phyloP scores from a whole-genome alignment of 2,797 vertebrate species.

The Sciaenops ocellatus region DNA sequence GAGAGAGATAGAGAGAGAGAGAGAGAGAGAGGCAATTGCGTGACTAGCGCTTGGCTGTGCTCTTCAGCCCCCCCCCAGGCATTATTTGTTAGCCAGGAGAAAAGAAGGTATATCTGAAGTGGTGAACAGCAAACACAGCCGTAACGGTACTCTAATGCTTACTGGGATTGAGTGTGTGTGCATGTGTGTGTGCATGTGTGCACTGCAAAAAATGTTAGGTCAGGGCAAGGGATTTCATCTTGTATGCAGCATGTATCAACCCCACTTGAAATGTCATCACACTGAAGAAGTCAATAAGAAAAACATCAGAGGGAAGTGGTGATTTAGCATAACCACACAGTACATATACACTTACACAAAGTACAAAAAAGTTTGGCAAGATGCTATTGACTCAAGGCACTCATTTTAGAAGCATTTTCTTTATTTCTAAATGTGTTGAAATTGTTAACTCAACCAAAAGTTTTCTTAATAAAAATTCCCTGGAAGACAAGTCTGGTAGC shows the following conservation, averaged over 20 bases:
- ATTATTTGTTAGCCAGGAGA: slow-evolving; percentile 81
- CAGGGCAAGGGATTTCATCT: slow-evolving; percentile 2
- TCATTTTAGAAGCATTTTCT: slow-evolving; percentile 17
- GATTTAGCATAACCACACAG: slow-evolving; percentile 1
- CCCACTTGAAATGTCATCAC: slow-evolving; percentile 16
- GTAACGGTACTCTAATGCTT: slow-evolving; percentile 38
- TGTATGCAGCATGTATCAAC: neutral
- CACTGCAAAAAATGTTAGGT: slow-evolving; percentile 15
- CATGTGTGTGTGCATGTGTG: neutral
- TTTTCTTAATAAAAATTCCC: neutral
- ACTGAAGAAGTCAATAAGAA: slow-evolving; percentile 3
- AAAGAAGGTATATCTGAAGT: slow-evolving; percentile 80
- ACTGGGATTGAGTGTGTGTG: slow-evolving; percentile 34
- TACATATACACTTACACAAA: neutral
- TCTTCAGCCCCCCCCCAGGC: slow-evolving; percentile 68
- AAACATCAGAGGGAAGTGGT: neutral
- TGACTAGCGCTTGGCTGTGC: slow-evolving; percentile 79
- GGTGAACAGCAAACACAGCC: slow-evolving; percentile 79
- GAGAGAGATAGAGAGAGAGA: slow-evolving; percentile 35
- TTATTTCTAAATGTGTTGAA: slow-evolving; percentile 32
- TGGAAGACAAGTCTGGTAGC: neutral
- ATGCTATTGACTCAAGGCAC: neutral
- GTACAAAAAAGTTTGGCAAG: slow-evolving; percentile 1
- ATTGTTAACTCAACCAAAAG: slow-evolving; percentile 4
- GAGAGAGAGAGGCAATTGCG: slow-evolving; percentile 66